Evolutionary conservation across 2,797 vertebrate species (phyloP), one percentile per base, ranked within the genome.

Genomic region (Malurus leucopterus): DNA sequence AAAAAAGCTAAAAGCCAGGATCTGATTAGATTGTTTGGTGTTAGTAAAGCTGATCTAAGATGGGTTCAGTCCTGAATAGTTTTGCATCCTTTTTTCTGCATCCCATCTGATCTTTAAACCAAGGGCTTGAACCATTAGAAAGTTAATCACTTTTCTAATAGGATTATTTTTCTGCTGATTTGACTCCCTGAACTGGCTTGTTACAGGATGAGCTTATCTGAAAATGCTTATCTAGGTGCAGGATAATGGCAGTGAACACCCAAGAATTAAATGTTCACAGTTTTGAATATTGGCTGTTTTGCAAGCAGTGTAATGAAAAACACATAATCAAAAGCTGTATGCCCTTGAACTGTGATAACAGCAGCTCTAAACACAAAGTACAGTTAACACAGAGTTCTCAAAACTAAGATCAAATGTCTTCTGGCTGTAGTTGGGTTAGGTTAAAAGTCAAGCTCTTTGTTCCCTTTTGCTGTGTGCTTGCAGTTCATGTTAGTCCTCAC

Each of bases 261-360:
- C 53, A 50, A 29, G 40, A 64, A 26, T 30, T 22, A 2, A 2
- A 8, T 41, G 11, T 32, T 80, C 20, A 13, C 2, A 5, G 16
- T 30, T 41, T n/a, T 32, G 50, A 30, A 2, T n/a, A 11, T 16
- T 47, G 62, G 23, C 47, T 46, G 9, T 58, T 84, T 40, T 54
- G 8, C 40, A 64, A 16, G 61, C 13, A 21, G 19, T n/a, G 30
- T 41, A 34, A 2, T 53, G 38, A 51, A 38, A 78, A 62, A 49
- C 6, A 15, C 4, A 1, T 19, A 4, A n/a, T 58, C 7, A 27
- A 6, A 69, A 84, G 30, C 27, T 36, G 0, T 6, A 0, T 43
- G 26, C 3, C 55, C 55, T 43, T 73, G 71, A 54, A 26, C 65
- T 54, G 41, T 40, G 58, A 1, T 69, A 43, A 6, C 18, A 49